Base-by-base conservation (phyloP, 2,113 vertebrate species). In the Alces alces region DNA sequence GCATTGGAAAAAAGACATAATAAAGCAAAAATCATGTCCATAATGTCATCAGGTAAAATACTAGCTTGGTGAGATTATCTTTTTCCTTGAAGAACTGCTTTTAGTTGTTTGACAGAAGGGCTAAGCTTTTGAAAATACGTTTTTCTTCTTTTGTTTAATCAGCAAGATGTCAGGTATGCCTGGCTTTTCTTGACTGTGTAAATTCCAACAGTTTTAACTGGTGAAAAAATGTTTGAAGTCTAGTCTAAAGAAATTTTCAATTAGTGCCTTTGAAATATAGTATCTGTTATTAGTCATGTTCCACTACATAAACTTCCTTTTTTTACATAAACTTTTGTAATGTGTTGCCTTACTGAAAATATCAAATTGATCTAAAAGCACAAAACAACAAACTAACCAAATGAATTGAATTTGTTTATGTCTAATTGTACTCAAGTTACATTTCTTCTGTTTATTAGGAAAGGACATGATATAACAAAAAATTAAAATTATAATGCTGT, bases 131-230 rank as follows among this genome's bases (percentile, higher is more conserved):
- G 33, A 87, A 96, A 93, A 45, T 61, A 28, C 43, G 3, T 66
- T 82, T 86, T 61, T 79, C 23, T 91, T 88, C 11, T 80, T 92
- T 96, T 84, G 15, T 89, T 90, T 92, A 85, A 79, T 98, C 43
- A 96, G 30, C 14, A 88, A 84, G 64, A 23, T 89, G 27, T 66
- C 83, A 96, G 28, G 1, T 64, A n/a, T 92, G 14, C n/a, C 28
- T 89, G n/a, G 5, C 3, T 82, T 95, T 87, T 95, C 17, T 93
- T 33, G 86, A 33, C 25, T 96, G 27, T 82, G 7, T 89, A 86
- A 96, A 93, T 86, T 93, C 16, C 66, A 93, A 89, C 7, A 30
- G 9, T 88, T 92, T 89, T 57, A 93, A 60, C 21, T 73, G n/a
- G 73, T 70, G 13, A 14, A 86, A 83, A 97, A 86, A 36, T 73